These are phyloP conservation scores for Chloebia gouldiae DNA, from an alignment of 2,113 vertebrate species.

Conservation along the genomic window DNA sequence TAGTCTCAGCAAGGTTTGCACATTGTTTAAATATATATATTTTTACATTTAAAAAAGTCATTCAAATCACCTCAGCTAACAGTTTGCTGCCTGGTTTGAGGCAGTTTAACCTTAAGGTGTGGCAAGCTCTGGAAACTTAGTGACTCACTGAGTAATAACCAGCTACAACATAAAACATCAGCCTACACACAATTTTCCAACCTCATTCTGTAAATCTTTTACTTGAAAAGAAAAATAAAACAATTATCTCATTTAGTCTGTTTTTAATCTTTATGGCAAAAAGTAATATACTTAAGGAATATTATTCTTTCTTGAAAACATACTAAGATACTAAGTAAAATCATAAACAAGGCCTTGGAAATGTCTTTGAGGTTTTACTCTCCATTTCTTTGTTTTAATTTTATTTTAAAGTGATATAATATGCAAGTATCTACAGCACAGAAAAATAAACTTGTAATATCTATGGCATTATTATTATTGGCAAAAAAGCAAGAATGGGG, in stretches of 20 bases:
- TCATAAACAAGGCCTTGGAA: background rate
- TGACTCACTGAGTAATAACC: conserved; percentile 78
- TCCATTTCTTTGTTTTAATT: background rate
- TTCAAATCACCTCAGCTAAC: conserved; percentile 58
- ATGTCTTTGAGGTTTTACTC: background rate
- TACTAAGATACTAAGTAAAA: background rate
- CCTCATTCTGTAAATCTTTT: conserved; percentile 72
- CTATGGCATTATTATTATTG: background rate
- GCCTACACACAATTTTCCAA: conserved; percentile 77
- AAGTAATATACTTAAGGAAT: background rate
- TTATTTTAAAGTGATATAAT: background rate
- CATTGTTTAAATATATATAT: background rate
- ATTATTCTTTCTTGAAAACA: background rate
- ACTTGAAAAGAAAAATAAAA: conserved; percentile 73
- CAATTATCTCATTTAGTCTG: conserved; percentile 57
- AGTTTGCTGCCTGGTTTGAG: conserved; percentile 70
- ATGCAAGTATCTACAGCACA: background rate
- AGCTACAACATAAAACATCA: conserved; percentile 71
- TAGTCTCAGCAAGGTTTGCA: background rate
- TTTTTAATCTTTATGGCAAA: conserved; percentile 22
- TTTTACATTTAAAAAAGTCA: conserved; percentile 9
- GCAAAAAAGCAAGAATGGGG: background rate
- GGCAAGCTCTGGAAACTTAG: conserved; percentile 76
- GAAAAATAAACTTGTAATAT: background rate
- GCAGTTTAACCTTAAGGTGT: conserved; percentile 76